Conservation (phyloP, 2,113 vertebrate species). For the Penelope pileata region DNA sequence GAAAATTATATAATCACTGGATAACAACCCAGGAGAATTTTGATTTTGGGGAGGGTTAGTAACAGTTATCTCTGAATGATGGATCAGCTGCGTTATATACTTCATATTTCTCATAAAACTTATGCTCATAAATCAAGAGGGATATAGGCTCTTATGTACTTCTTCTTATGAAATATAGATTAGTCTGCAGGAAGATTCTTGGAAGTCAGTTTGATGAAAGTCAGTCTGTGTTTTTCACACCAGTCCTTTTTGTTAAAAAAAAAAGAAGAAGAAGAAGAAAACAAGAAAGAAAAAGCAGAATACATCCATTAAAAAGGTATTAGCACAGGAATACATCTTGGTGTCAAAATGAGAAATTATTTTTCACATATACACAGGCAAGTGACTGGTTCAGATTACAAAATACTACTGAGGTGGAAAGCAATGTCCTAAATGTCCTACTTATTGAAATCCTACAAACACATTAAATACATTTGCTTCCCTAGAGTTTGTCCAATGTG, state of each 20-base stretch:
- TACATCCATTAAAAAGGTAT: conserved; percentile 4
- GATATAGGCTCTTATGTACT: not conserved
- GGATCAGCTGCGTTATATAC: not conserved
- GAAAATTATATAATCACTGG: not conserved
- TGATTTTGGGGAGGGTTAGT: conserved; percentile 27
- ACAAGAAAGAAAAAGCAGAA: not conserved
- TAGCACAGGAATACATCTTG: not conserved
- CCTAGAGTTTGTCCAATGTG: not conserved
- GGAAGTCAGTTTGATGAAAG: conserved; percentile 3
- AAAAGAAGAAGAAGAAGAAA: not conserved
- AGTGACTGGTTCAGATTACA: not conserved
- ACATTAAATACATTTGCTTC: not conserved
- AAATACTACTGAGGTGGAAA: not conserved
- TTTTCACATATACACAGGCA: not conserved
- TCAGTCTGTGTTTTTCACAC: not conserved
- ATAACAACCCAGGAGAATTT: not conserved
- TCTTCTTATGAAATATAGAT: conserved; percentile 46
- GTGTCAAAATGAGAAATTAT: not conserved
- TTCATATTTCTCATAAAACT: conserved; percentile 57
- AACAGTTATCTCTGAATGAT: conserved; percentile 46
- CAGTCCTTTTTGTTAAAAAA: not conserved
- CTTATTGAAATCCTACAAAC: conserved; percentile 23
- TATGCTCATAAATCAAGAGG: conserved; percentile 26
- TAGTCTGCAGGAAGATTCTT: conserved; percentile 8
- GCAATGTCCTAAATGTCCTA: not conserved